Percentiles rank a stretch among this genome's conserved stretches.
phyloP scores from a whole-genome alignment of 2,888 invertebrate species.

The Cordilura impudica region DNA sequence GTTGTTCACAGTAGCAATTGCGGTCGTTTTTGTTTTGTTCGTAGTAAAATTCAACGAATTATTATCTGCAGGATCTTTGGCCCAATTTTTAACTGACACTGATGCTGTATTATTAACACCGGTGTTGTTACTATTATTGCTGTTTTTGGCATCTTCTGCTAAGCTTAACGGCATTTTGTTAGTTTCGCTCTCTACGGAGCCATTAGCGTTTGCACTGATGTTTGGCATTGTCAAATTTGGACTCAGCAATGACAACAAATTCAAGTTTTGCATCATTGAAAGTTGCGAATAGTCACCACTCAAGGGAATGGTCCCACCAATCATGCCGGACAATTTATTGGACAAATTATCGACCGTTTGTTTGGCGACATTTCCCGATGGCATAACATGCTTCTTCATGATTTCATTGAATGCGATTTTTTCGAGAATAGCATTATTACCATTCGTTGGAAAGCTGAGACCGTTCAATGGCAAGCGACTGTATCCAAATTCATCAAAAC shows the following conservation, averaged over 20 bases:
- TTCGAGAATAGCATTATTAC: conserved; percentile 71
- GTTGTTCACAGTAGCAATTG: conserved; percentile 3
- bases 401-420: conserved; percentile 72
- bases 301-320: conserved; percentile 65
- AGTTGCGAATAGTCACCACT: conserved; percentile 79
- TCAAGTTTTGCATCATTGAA: conserved; percentile 80
- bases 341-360: conserved; percentile 78
- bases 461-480: conserved; percentile 68
- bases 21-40: conserved; percentile 20
- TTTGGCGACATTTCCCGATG: conserved; percentile 51
- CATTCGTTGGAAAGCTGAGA: conserved; percentile 69
- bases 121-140: conserved; percentile 40
- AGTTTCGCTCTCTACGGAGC: conserved; percentile 36
- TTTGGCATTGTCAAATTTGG: conserved; percentile 68
- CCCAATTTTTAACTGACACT: conserved; percentile 74
- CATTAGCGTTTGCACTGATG: conserved; percentile 45
- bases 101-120: conserved; percentile 63
- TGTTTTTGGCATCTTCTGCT: conserved; percentile 51
- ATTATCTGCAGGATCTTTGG: conserved; percentile 70
- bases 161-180: conserved; percentile 17
- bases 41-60: conserved; percentile 13
- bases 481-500: conserved; percentile 72
- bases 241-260: conserved; percentile 80
- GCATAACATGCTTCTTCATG: conserved; percentile 67
- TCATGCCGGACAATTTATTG: conserved; percentile 78